Base-by-base conservation (phyloP, 2,113 vertebrate genomes). In the Plecturocebus donacophilus region DNA sequence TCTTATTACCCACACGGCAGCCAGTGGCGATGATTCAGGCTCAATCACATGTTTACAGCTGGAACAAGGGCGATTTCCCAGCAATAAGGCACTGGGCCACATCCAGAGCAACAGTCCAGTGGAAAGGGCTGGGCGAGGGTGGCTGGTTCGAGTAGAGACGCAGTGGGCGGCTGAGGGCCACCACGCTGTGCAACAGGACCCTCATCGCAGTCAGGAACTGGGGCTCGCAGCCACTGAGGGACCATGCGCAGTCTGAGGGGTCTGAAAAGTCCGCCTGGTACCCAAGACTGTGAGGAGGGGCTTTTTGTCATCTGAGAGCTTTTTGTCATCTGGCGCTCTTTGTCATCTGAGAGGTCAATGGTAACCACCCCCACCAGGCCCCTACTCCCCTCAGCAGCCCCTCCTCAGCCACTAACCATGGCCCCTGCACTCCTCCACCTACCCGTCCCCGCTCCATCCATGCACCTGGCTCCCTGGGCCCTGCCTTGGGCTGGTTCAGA, bases 181-280 rank as follows among this genome's bases (percentile, higher is more conserved):
- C 0, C 2, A 6, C 13, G 16, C 5, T 6, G 25, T 4, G 0
- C 40, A 27, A 42, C 8, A 14, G 52, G 32, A 11, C 17, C 11
- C 21, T 52, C 40, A 8, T 49, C 14, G 2, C n/a, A 8, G 52
- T 27, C 42, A 6, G 64, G 16, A 61, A n/a, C 54, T 0, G 0
- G 47, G 58, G 56, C 13, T 93, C 82, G 25, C 0, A 0, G 82
- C 71, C 14, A 7, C 4, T 0, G 13, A 54, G 9, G 45, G n/a
- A 2, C 35, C 42, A 3, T 0, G 0, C 0, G 0, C 16, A 32
- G 66, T 27, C 58, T 0, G 3, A 35, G 68, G 38, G 7, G 19
- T 14, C 7, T 7, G 0, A 52, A 42, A 38, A 45, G 73, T 32
- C 80, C 61, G 70, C 58, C 21, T 32, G 58, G 40, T 38, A 42